Evolutionary conservation across 1,140 invertebrate genomes (phyloP).

Genomic region (Drosophila trapezifrons): DNA sequence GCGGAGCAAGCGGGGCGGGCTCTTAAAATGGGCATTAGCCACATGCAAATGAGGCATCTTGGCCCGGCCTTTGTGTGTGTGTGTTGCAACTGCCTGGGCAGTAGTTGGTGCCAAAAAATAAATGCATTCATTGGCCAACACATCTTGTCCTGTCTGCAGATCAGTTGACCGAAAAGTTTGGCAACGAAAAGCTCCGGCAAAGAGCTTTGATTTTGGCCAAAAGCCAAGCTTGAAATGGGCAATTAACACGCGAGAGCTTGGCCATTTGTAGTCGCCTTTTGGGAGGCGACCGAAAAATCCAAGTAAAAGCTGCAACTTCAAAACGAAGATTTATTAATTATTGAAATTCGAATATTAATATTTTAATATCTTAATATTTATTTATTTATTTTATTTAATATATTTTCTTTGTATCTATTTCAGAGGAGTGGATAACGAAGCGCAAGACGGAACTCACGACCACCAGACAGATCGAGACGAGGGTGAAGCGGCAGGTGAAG

Average conservation of each 20-base stretch:
- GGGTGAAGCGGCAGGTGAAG: slow-evolving; percentile 94
- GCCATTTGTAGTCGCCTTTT: slow-evolving; percentile 37
- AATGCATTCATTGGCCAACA: slow-evolving; percentile 20
- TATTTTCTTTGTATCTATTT: slow-evolving; percentile 54
- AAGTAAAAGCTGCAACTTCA: slow-evolving; percentile 8
- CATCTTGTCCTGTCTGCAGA: slow-evolving; percentile 31
- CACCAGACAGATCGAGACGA: slow-evolving; percentile 93
- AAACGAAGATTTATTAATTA: neutral
- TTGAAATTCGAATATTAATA: too few species aligned
- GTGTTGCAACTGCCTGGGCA: slow-evolving; percentile 23
- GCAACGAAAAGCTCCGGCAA: neutral
- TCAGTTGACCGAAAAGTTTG: slow-evolving; percentile 31
- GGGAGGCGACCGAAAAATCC: slow-evolving; percentile 20
- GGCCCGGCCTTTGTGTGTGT: slow-evolving; percentile 9
- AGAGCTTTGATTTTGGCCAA: slow-evolving; percentile 35
- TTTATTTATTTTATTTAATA: neutral
- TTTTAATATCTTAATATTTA: neutral
- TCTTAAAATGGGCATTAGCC: slow-evolving; percentile 57
- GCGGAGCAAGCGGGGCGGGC: slow-evolving; percentile 11
- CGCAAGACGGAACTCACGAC: slow-evolving; percentile 94
- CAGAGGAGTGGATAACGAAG: slow-evolving; percentile 96
- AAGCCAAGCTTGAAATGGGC: slow-evolving; percentile 10
- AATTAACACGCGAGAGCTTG: slow-evolving; percentile 3
- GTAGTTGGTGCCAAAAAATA: slow-evolving; percentile 28
- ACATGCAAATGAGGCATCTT: slow-evolving; percentile 56